phyloP scores from a whole-genome alignment of 2,113 vertebrate genomes.

The Brachionichthys hirsutus region DNA sequence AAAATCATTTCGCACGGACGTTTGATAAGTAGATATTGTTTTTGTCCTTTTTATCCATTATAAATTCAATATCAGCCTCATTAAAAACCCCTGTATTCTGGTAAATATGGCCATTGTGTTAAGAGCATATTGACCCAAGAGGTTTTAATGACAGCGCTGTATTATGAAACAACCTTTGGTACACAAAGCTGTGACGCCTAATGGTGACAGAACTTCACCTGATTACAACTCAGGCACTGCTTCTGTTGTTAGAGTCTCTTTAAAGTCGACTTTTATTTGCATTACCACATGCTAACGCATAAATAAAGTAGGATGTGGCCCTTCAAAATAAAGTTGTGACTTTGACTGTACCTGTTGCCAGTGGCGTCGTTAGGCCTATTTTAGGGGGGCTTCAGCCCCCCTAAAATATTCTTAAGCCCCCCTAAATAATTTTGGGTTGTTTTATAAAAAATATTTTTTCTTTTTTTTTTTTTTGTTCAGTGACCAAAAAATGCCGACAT shows the following conservation, averaged over 20 bases:
- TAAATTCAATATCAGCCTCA: constrained; percentile 29
- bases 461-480: too few relatives aligned
- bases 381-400: too few relatives aligned
- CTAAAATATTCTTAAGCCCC: too few relatives aligned
- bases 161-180: constrained; percentile 39
- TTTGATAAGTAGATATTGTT: too few relatives aligned
- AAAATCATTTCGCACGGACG: too few relatives aligned
- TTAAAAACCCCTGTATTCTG: constrained; percentile 35
- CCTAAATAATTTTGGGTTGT: too few relatives aligned
- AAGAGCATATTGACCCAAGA: constrained; percentile 63
- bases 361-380: too few relatives aligned
- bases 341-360: too few relatives aligned
- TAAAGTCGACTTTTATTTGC: constrained; percentile 7
- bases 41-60: constrained; percentile 28
- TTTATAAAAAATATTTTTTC: too few relatives aligned
- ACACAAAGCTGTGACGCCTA: constrained; percentile 41
- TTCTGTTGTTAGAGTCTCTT: too few relatives aligned
- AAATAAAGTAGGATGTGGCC: too few relatives aligned
- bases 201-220: constrained; percentile 32
- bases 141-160: constrained; percentile 60
- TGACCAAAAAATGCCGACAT: too few relatives aligned
- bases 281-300: background rate
- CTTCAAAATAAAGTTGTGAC: background rate
- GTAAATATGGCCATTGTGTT: constrained; percentile 57
- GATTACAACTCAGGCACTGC: background rate